These are phyloP conservation scores for Agapornis canus DNA, from an alignment of 2,797 vertebrate genomes.

Conservation along the genomic window DNA sequence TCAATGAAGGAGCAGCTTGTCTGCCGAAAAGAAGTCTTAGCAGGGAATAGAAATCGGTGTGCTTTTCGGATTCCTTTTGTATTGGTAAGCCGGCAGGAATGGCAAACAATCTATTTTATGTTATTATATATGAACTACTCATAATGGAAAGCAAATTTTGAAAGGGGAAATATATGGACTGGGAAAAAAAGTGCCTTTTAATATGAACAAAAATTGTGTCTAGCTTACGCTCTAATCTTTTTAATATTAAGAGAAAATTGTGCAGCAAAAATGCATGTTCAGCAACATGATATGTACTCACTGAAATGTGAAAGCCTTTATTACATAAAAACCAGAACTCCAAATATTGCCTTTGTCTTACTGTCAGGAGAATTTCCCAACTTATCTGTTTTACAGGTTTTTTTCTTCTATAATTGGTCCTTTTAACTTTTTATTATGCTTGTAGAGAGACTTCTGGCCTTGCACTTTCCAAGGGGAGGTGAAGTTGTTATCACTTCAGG, in stretches of 20 bases:
- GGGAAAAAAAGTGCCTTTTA: neutral
- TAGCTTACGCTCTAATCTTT: neutral
- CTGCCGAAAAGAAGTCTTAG: slow-evolving; percentile 5
- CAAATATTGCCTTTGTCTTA: neutral
- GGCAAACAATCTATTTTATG: neutral
- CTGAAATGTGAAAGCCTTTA: neutral
- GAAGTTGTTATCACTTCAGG: neutral
- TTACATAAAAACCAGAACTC: neutral
- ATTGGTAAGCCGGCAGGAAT: neutral
- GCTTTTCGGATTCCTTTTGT: slow-evolving; percentile 5
- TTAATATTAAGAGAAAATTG: neutral
- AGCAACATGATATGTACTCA: neutral
- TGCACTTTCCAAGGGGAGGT: neutral
- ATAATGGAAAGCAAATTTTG: neutral
- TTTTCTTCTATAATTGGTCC: neutral
- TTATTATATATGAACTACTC: neutral
- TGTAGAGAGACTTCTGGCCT: neutral
- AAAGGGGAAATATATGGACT: neutral
- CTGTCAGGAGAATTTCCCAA: neutral
- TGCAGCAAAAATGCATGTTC: neutral
- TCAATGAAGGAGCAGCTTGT: neutral
- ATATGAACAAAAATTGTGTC: neutral
- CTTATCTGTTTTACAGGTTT: neutral
- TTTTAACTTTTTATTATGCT: neutral
- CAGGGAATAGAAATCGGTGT: neutral